Evolutionary conservation across 2,797 vertebrate genomes (phyloP).

Genomic region (Gambelia wislizenii): DNA sequence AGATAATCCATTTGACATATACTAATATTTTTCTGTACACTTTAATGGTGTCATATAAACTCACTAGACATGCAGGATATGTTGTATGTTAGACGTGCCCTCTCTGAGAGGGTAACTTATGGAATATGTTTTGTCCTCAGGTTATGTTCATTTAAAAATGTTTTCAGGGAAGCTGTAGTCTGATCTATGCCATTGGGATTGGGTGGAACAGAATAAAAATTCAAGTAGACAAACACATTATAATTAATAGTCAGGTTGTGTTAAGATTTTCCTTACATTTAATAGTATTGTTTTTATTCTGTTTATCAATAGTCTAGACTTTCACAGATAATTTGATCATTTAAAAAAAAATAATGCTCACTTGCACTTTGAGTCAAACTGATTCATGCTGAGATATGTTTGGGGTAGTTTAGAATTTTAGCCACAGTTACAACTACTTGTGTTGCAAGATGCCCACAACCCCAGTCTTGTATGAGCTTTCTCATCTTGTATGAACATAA

Average conservation of each 20-base stretch:
- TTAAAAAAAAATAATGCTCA: not conserved
- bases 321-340: not conserved
- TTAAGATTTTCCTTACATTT: not conserved
- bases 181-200: not conserved
- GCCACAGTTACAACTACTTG: not conserved
- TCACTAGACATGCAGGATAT: not conserved
- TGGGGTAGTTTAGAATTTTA: not conserved
- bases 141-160: not conserved
- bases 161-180: not conserved
- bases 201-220: not conserved
- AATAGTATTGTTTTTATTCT: not conserved
- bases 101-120: not conserved
- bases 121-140: not conserved
- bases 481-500: not conserved
- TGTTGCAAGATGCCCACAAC: not conserved
- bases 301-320: not conserved
- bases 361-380: not conserved
- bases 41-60: not conserved
- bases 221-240: not conserved
- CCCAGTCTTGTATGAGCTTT: not conserved
- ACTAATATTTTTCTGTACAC: not conserved
- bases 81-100: not conserved
- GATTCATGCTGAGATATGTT: not conserved
- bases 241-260: not conserved
- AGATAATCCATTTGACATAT: not conserved